Percentiles rank a stretch among this genome's conserved stretches.
phyloP scores from a whole-genome alignment of 2,113 vertebrate species.

The Brevimyrus niger region DNA sequence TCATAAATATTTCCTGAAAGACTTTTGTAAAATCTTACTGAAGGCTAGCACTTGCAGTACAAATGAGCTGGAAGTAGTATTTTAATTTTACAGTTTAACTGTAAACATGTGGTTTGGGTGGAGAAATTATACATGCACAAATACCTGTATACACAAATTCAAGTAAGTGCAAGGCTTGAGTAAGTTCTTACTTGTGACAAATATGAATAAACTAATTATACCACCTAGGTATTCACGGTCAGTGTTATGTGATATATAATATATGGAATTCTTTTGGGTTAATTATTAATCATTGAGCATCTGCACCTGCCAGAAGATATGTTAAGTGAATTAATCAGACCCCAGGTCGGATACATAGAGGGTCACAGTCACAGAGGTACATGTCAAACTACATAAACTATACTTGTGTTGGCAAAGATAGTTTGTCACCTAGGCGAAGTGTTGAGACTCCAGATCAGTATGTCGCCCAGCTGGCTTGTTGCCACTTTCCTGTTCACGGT shows the following conservation, averaged over 20 bases:
- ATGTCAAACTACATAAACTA: not conserved
- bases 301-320: conserved; percentile 19
- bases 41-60: not conserved
- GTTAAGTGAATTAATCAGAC: conserved; percentile 21
- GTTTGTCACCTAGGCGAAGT: conserved; percentile 9
- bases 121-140: not conserved
- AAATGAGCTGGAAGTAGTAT: not conserved
- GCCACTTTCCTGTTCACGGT: not conserved
- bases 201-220: not conserved
- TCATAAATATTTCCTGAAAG: not conserved
- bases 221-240: not conserved
- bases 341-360: not conserved
- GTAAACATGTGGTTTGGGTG: not conserved
- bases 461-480: not conserved
- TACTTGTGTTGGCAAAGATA: conserved; percentile 3
- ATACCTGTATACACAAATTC: not conserved
- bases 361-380: not conserved
- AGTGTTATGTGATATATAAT: not conserved
- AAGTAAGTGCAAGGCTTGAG: not conserved
- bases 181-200: not conserved
- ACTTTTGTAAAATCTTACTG: not conserved
- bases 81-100: not conserved
- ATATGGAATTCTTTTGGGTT: not conserved
- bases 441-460: not conserved
- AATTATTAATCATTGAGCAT: conserved; percentile 6